Conservation (phyloP, 2,113 vertebrate species). For the Cromileptes altivelis region DNA sequence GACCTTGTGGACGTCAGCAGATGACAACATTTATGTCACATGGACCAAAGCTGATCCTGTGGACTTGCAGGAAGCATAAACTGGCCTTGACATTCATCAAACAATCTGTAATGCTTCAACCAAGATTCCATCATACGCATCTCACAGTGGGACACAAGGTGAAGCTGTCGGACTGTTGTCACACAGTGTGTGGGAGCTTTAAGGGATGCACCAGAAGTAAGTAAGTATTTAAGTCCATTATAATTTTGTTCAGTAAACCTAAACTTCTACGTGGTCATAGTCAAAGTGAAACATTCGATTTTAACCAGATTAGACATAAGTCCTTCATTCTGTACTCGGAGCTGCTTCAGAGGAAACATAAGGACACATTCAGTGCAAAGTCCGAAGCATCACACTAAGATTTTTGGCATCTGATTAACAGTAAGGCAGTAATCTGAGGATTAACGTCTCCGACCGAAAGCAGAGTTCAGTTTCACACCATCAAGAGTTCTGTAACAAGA, state of each 20-base stretch:
- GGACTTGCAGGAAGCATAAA: no score
- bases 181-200: slow-evolving; percentile 23
- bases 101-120: background rate
- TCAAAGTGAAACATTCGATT: slow-evolving; percentile 7
- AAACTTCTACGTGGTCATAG: background rate
- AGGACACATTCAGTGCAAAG: slow-evolving; percentile 19
- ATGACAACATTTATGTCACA: no score
- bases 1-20: no score
- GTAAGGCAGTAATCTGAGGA: slow-evolving; percentile 57
- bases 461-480: background rate
- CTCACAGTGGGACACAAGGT: background rate
- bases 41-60: no score
- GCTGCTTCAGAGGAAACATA: slow-evolving; percentile 14
- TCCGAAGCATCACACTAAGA: slow-evolving; percentile 22
- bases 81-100: no score
- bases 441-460: background rate
- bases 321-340: background rate
- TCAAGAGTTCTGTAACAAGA: background rate
- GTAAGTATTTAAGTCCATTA: background rate
- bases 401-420: slow-evolving; percentile 47
- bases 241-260: slow-evolving; percentile 5
- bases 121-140: rapidly evolving
- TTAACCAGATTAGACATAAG: slow-evolving; percentile 1
- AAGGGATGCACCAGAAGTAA: background rate
- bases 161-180: background rate